Conservation (phyloP, 2,797 vertebrate genomes). For the Hippoglossus hippoglossus region DNA sequence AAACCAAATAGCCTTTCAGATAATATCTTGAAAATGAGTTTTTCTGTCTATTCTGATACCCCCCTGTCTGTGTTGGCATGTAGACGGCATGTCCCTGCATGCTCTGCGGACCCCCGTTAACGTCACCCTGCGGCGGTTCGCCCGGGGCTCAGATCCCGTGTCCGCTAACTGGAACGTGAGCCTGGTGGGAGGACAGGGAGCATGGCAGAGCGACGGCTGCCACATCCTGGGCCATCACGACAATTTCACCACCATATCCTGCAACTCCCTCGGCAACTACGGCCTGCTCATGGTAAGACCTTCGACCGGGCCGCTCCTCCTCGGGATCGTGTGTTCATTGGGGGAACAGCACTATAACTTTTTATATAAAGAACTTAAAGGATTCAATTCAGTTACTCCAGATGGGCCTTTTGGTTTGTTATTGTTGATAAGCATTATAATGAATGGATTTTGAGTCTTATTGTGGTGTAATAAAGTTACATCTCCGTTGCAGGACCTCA, state of each 20-base stretch:
- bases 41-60: background rate
- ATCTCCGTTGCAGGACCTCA: slow-evolving; percentile 87
- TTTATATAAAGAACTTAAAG: too few species aligned
- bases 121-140: slow-evolving; percentile 90
- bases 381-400: too few species aligned
- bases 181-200: slow-evolving; percentile 90
- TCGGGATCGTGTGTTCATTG: background rate
- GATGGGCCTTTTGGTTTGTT: too few species aligned
- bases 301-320: background rate
- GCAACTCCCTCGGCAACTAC: slow-evolving; percentile 93
- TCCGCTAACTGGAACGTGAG: slow-evolving; percentile 94
- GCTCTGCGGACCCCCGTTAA: slow-evolving; percentile 88
- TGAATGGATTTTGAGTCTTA: background rate
- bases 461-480: background rate
- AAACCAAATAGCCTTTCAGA: background rate
- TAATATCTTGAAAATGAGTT: too few species aligned
- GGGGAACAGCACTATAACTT: too few species aligned
- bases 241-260: slow-evolving; percentile 95
- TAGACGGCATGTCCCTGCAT: slow-evolving; percentile 86
- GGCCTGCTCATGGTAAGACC: slow-evolving; percentile 92
- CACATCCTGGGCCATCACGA: slow-evolving; percentile 90
- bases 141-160: slow-evolving; percentile 90
- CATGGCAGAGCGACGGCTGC: slow-evolving; percentile 94
- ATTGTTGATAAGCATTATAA: too few species aligned
- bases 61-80: background rate